Evolutionary conservation across 2,113 vertebrate genomes (phyloP), one percentile per base, ranked within the genome.

Genomic region (Mionectes macconnelli): DNA sequence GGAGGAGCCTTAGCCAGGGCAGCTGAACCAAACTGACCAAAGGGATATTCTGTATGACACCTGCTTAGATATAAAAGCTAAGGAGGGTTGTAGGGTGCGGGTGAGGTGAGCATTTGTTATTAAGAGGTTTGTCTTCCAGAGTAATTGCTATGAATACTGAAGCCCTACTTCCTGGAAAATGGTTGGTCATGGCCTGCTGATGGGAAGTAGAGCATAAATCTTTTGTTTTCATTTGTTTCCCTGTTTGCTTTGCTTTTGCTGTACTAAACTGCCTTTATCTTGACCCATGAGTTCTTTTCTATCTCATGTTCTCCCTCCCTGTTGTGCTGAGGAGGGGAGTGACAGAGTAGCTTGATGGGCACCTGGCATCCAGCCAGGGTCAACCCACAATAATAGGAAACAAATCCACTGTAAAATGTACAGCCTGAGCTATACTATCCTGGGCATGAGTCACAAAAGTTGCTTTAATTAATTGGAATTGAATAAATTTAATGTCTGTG

Each of bases 141-240:
- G 42, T 12, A 60, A 69, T 49, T 4, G 4, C 23, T 50, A 24
- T 2, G 2, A 0, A 0, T 33, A 39, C 18, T 57, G 80, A 74
- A 78, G 20, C 37, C 14, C 14, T 79, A 2, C 37, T 79, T 86
- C 21, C 42, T 8, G 12, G 37, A 30, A 66, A 56, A n/a, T 35
- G 14, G n/a, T 23, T 73, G 55, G 30, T 42, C 25, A n/a, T 42
- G 10, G 4, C 21, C 39, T 88, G 49, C 39, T 74, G 33, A 56
- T 33, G 15, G 25, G 5, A 39, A 82, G 23, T 37, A 74, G 37
- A 62, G 30, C 60, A 82, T 50, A 52, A 69, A 79, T n/a, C 31
- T 35, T 79, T 74, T 50, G 12, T 40, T 88, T 94, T 74, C 12
- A 28, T 85, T 78, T 82, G 4, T 45, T 83, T 91, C 21, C 30